phyloP scores from a whole-genome alignment of 2,113 vertebrate genomes.

The Stigmatopora argus region DNA sequence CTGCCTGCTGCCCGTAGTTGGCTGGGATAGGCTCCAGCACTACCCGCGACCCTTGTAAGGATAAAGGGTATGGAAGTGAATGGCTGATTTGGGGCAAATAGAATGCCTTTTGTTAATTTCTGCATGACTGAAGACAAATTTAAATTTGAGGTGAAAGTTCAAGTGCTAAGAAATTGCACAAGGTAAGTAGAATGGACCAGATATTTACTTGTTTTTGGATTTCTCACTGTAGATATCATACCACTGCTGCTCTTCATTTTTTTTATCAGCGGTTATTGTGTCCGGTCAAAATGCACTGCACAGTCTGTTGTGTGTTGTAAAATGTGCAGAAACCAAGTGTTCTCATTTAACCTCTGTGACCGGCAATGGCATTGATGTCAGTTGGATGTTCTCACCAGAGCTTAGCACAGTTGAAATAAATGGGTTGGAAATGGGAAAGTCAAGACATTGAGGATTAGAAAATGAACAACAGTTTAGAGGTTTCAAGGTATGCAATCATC shows the following conservation, averaged over 20 bases:
- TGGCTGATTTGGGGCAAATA: no score
- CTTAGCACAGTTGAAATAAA: conserved; percentile 38
- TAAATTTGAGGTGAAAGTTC: no score
- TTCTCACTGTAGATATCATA: background rate
- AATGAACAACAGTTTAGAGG: conserved; percentile 6
- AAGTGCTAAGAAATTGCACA: no score
- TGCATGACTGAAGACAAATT: no score
- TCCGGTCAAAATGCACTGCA: background rate
- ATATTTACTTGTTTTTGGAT: background rate
- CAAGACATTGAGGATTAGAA: conserved; percentile 39
- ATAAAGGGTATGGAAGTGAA: no score
- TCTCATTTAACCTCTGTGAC: conserved; percentile 70
- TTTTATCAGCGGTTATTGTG: background rate
- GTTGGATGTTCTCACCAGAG: conserved; percentile 55
- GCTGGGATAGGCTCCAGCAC: no score
- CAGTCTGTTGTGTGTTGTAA: conserved; percentile 49
- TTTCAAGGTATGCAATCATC: conserved; percentile 21
- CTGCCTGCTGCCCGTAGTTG: no score
- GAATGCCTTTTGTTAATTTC: no score
- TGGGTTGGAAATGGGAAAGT: conserved; percentile 43
- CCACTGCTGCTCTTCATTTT: background rate
- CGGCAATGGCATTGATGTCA: conserved; percentile 60
- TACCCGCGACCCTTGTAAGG: no score
- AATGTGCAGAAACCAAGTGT: conserved; percentile 52
- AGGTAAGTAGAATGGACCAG: background rate